Base-by-base conservation (phyloP, 92 coral and sea anemone species). In the Palythoa caribaeorum region DNA sequence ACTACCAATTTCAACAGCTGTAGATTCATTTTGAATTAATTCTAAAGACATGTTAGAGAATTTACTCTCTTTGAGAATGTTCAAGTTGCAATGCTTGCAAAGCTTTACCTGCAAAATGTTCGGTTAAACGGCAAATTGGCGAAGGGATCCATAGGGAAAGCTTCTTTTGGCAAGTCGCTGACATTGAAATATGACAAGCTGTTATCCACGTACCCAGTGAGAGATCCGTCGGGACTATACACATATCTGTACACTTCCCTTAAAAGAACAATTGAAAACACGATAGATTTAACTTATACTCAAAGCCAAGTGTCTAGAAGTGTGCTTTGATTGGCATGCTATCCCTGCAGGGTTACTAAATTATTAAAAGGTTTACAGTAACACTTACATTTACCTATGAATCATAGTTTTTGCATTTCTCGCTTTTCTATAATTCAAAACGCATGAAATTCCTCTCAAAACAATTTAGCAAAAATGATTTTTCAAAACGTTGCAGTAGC, bases 121-220 rank as follows among this genome's bases (percentile, higher is more conserved):
- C 86, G 72, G 89, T 91, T 94, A 73, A 88, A 94, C 2, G 95
- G 86, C 69, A 94, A 78, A 76, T 91, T 91, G 76, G 70, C 76
- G 36, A 74, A 87, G 35, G 94, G 90, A 39, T 93, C 69, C 54
- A 83, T 80, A 5, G 98, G 98, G 6, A 94, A 50, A 37, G 93
- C 47, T 71, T 87, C 90, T 9, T 88, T 68, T 6, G 85, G 91
- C 51, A 94, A 93, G 87, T 93, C 94, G 73, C 84, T 39, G 59
- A 94, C 87, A 74, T 94, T 93, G 53, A 94, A 94, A 89, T 90
- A 93, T 17, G 99, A 93, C 69, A 96, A 92, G 79, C 96, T 94
- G 89, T 93, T 92, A 71, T 96, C 89, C 54, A 96, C 94, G 83
- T 96, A 96, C 12, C 99, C 99, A 75, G 89, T 84, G 12, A 96